Evolutionary conservation across 1,140 invertebrate genomes (phyloP).

Genomic region (Holcopasites calliopsidis): DNA sequence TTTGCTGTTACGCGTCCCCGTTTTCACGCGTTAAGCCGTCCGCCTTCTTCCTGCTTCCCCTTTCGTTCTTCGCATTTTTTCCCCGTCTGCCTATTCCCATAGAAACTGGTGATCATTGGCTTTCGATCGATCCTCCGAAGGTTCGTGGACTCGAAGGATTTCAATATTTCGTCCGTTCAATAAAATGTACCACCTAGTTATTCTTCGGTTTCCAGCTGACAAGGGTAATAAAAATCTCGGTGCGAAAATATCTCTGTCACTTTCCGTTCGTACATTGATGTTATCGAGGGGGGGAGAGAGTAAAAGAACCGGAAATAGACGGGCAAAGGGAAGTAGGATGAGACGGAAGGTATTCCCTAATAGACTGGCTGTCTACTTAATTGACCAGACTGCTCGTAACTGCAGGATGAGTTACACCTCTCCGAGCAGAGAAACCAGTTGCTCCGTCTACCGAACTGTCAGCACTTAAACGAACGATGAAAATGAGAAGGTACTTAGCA

Average conservation of each 20-base stretch:
- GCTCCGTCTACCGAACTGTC: neutral
- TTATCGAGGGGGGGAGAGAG: neutral
- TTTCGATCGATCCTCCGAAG: too few relatives aligned
- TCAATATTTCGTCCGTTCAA: too few relatives aligned
- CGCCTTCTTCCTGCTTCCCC: slow-evolving; percentile 40
- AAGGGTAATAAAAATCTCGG: neutral
- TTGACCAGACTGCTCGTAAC: slow-evolving; percentile 53
- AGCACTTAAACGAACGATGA: too few relatives aligned
- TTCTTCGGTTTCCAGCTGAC: too few relatives aligned
- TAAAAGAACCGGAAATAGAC: slow-evolving; percentile 27
- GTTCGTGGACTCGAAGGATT: too few relatives aligned
- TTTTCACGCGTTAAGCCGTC: slow-evolving; percentile 47
- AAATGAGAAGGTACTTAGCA: neutral
- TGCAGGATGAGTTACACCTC: slow-evolving; percentile 51
- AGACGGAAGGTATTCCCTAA: slow-evolving; percentile 3
- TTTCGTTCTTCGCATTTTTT: neutral
- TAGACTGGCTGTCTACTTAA: slow-evolving; percentile 51
- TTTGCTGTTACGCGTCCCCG: slow-evolving; percentile 63
- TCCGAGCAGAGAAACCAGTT: slow-evolving; percentile 10
- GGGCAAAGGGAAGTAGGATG: neutral
- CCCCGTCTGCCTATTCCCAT: neutral
- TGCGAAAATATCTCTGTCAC: neutral
- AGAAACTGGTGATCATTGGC: too few relatives aligned
- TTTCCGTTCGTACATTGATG: neutral
- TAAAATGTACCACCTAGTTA: too few relatives aligned